Percentiles rank a stretch among this genome's conserved stretches.
Evolutionary conservation across 1,140 invertebrate genomes (phyloP).

Genomic region (Galendromus occidentalis): DNA sequence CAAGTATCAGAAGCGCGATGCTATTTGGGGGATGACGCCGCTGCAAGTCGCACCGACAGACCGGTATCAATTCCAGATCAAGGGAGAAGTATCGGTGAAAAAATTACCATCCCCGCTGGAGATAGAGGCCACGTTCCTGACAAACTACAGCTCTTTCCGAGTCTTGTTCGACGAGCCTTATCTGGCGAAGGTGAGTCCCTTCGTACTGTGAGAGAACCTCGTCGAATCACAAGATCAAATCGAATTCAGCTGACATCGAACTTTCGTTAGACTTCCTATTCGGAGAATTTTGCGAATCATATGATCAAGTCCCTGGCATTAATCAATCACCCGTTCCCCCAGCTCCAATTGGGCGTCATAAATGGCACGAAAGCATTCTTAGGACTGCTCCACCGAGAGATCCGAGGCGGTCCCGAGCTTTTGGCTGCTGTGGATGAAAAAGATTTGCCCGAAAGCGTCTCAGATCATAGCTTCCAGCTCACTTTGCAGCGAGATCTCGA

Average conservation of each 20-base stretch:
- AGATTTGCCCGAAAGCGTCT: neutral
- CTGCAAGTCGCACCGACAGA: neutral
- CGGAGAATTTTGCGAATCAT: no score
- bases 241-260: no score
- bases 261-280: no score
- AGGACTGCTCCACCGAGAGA: neutral
- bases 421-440: neutral
- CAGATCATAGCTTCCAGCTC: slow-evolving; percentile 1
- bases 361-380: neutral
- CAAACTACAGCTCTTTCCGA: neutral
- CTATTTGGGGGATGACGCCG: slow-evolving; percentile 2
- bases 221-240: no score
- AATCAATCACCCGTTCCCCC: no score
- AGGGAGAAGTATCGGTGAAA: neutral
- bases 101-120: neutral
- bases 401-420: neutral
- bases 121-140: neutral
- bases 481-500: neutral
- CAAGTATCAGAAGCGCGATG: neutral
- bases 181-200: neutral
- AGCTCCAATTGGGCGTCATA: neutral
- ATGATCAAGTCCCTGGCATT: no score
- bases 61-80: slow-evolving; percentile 2
- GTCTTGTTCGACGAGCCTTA: neutral
- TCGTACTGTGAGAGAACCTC: no score